Percentiles rank a stretch among this genome's conserved stretches.
Conservation (phyloP, 2,113 vertebrate genomes). For the Engystomops pustulosus region DNA sequence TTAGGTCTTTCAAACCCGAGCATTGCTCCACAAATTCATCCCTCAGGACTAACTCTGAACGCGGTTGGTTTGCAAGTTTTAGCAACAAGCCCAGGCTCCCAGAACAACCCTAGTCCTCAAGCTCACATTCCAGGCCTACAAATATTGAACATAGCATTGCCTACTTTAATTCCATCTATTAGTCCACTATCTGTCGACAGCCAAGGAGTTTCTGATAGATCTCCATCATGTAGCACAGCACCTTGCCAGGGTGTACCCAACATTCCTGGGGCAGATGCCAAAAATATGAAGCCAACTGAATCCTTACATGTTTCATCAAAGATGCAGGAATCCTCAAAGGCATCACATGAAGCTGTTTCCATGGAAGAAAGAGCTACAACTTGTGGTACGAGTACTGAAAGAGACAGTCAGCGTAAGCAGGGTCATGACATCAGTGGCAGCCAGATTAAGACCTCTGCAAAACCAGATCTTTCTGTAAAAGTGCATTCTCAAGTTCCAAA, state of each 20-base stretch:
- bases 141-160: conserved; percentile 91
- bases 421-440: conserved; percentile 56
- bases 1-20: conserved; percentile 83
- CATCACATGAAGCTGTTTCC: conserved; percentile 4
- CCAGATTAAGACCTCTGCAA: conserved; percentile 58
- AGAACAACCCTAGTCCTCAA: conserved; percentile 75
- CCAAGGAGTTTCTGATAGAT: conserved; percentile 67
- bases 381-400: conserved; percentile 52
- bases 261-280: background rate
- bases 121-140: conserved; percentile 85
- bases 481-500: conserved; percentile 37
- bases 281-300: conserved; percentile 21
- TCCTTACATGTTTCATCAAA: conserved; percentile 65
- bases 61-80: conserved; percentile 90
- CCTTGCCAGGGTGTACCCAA: conserved; percentile 26
- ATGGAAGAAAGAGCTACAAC: background rate
- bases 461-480: conserved; percentile 58
- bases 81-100: conserved; percentile 75
- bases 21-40: conserved; percentile 75
- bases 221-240: conserved; percentile 50
- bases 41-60: conserved; percentile 85
- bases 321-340: conserved; percentile 57
- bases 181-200: conserved; percentile 74
- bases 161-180: conserved; percentile 85
- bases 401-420: conserved; percentile 11